Conservation (phyloP, 2,888 invertebrate species). For the Polia nebulosa region DNA sequence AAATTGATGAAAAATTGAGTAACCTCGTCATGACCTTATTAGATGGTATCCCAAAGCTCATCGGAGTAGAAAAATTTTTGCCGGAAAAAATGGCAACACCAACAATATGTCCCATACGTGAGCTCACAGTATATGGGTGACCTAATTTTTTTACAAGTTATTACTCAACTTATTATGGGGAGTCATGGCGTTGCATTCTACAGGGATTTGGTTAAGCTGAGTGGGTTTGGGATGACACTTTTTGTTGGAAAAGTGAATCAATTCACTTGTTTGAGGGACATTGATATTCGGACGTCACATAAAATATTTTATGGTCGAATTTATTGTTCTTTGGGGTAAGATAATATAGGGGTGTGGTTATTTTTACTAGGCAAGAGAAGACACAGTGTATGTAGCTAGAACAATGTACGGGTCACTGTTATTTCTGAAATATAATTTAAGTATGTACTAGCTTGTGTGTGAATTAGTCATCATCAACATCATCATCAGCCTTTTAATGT, state of each 20-base stretch:
- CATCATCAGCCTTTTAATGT: too few species aligned
- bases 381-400: not conserved
- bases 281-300: constrained; percentile 37
- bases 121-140: constrained; percentile 73
- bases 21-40: constrained; percentile 47
- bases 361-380: constrained; percentile 8
- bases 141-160: constrained; percentile 80
- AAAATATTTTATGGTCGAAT: constrained; percentile 44
- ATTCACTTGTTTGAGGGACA: constrained; percentile 50
- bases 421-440: too few species aligned
- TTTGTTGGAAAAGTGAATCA: constrained; percentile 64
- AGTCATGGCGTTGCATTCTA: constrained; percentile 73
- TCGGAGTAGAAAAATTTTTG: constrained; percentile 47
- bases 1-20: constrained; percentile 35
- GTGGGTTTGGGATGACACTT: constrained; percentile 54
- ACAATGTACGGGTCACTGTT: not conserved
- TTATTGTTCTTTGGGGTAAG: constrained; percentile 19
- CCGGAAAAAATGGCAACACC: constrained; percentile 61
- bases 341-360: not conserved
- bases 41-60: constrained; percentile 34
- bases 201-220: constrained; percentile 72
- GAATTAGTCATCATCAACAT: too few species aligned
- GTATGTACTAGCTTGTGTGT: too few species aligned
- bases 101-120: constrained; percentile 65
- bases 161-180: constrained; percentile 75